Evolutionary conservation across 2,113 vertebrate species (phyloP).

Genomic region (Corythaeola cristata): DNA sequence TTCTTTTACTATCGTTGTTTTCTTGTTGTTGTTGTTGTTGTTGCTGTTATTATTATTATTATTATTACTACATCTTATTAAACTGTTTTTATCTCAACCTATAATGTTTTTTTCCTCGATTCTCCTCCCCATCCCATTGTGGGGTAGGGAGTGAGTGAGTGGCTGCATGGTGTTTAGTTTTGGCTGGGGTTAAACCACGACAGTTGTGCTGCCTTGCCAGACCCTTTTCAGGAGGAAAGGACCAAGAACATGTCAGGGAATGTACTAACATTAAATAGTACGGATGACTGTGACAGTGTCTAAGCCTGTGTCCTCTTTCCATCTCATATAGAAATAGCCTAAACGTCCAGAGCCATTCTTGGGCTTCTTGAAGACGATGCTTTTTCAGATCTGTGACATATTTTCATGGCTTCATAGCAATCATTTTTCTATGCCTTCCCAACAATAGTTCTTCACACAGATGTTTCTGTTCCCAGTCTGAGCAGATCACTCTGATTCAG

Average conservation of each 20-base stretch:
- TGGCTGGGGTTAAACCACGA: too few relatives aligned
- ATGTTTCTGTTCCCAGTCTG: background rate
- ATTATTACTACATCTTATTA: too few relatives aligned
- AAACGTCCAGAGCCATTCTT: background rate
- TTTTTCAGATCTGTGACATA: background rate
- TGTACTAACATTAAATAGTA: background rate
- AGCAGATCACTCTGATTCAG: background rate
- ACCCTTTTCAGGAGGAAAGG: background rate
- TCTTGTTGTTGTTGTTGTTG: too few relatives aligned
- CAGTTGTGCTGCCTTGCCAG: background rate
- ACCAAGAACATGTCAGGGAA: background rate
- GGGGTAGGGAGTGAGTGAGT: too few relatives aligned
- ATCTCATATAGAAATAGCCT: background rate
- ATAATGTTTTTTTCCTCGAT: too few relatives aligned
- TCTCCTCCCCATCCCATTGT: too few relatives aligned
- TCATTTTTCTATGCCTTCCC: background rate
- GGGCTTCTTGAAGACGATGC: background rate
- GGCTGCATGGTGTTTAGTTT: too few relatives aligned
- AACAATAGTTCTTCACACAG: background rate
- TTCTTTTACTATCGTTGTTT: too few relatives aligned
- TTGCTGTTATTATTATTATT: too few relatives aligned
- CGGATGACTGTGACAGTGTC: background rate
- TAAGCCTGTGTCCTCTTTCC: background rate
- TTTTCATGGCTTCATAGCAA: background rate
- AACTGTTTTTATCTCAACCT: too few relatives aligned